Percentiles rank a stretch among this genome's conserved stretches.
phyloP scores from a whole-genome alignment of 2,797 vertebrate genomes.

The Mus spretus region DNA sequence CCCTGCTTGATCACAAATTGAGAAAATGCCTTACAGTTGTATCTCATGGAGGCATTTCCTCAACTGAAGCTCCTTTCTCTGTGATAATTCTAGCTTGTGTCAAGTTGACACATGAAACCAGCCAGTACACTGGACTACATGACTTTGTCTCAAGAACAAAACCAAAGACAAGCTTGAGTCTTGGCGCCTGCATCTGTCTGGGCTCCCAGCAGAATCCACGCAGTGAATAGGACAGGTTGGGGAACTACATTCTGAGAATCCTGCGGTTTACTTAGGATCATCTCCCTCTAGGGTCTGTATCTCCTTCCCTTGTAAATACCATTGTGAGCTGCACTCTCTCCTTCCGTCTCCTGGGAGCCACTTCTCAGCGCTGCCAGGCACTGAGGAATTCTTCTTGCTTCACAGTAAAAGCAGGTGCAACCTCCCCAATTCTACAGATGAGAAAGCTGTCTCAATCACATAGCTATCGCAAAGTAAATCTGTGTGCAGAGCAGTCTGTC shows the following conservation, averaged over 20 bases:
- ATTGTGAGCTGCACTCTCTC: neutral
- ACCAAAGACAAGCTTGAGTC: neutral
- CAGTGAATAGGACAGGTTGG: neutral
- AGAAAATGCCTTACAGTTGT: too few relatives aligned
- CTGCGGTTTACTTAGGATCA: fast-evolving
- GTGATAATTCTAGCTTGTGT: too few relatives aligned
- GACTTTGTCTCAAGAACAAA: neutral
- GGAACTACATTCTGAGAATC: neutral
- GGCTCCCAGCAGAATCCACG: neutral
- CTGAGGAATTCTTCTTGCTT: neutral
- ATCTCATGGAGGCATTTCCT: too few relatives aligned
- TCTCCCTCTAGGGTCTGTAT: neutral
- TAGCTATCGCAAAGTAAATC: neutral
- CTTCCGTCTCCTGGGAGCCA: neutral
- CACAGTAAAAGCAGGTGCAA: neutral
- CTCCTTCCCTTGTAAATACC: neutral
- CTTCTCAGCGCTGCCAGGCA: neutral
- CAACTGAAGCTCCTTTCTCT: too few relatives aligned
- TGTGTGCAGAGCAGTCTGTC: neutral
- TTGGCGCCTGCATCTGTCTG: too few relatives aligned
- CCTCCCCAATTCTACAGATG: neutral
- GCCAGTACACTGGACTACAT: too few relatives aligned
- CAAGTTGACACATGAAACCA: too few relatives aligned
- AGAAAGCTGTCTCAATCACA: neutral
- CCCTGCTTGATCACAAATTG: too few relatives aligned